Evolutionary conservation across 2,113 vertebrate genomes (phyloP).

Genomic region (Axis porcinus): DNA sequence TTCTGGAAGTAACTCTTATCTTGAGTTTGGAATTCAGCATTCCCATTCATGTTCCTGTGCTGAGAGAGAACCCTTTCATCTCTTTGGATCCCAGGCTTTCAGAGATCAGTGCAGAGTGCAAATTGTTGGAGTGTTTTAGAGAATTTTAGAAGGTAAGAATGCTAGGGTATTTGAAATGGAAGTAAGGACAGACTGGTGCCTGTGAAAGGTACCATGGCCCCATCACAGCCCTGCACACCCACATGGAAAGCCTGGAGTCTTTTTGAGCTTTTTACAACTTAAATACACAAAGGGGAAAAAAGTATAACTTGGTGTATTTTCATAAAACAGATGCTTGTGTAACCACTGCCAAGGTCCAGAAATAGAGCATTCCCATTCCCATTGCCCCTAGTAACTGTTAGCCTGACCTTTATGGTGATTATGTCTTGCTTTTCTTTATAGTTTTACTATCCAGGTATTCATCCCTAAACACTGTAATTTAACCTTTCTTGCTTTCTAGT

Average conservation of each 20-base stretch:
- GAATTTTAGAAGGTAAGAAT: not conserved
- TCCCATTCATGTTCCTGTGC: not conserved
- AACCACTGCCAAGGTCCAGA: not conserved
- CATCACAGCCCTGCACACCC: not conserved
- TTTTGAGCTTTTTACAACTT: constrained; percentile 10
- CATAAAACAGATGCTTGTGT: not conserved
- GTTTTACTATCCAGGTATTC: not conserved
- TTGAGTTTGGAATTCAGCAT: not conserved
- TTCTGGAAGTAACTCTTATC: not conserved
- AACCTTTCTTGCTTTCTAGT: not conserved
- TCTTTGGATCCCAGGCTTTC: not conserved
- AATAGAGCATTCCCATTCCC: not conserved
- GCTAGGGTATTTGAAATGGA: not conserved
- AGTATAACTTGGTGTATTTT: not conserved
- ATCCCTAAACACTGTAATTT: not conserved
- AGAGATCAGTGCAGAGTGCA: not conserved
- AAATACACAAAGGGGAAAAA: not conserved
- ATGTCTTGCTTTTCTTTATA: not conserved
- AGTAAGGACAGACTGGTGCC: not conserved
- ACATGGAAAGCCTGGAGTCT: not conserved
- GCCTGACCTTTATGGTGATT: not conserved
- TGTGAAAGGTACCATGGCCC: not conserved
- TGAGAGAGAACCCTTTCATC: not conserved
- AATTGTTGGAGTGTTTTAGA: not conserved
- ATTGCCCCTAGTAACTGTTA: not conserved